Evolutionary conservation across 2,113 vertebrate species (phyloP).

Genomic region (Prionailurus bengalensis): DNA sequence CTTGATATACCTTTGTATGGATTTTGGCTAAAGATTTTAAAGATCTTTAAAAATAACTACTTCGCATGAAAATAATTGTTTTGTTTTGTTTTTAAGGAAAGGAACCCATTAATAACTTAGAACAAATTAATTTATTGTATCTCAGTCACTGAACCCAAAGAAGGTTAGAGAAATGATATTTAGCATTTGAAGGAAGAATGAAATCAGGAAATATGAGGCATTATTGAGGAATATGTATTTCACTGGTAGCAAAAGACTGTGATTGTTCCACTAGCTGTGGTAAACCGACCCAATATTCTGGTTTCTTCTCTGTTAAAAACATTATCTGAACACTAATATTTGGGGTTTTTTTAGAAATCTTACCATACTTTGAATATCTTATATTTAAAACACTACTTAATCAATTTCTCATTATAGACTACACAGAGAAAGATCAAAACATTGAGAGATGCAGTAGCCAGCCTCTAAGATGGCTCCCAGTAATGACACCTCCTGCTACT

Average conservation of each 20-base stretch:
- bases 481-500: neutral
- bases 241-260: neutral
- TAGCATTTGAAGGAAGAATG: neutral
- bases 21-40: slow-evolving; percentile 7
- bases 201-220: neutral
- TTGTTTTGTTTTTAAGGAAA: neutral
- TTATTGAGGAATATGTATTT: neutral
- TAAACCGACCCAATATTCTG: neutral
- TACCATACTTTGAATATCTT: neutral
- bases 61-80: neutral
- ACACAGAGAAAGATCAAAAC: neutral
- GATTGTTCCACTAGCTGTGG: neutral
- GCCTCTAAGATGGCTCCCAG: neutral
- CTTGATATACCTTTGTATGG: neutral
- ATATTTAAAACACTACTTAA: neutral
- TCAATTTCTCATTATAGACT: neutral
- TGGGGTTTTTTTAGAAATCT: neutral
- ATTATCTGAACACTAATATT: neutral
- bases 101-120: neutral
- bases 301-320: neutral
- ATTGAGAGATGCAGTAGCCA: neutral
- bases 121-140: neutral
- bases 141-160: neutral
- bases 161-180: neutral
- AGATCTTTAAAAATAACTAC: neutral